Conservation (phyloP, 2,113 vertebrate genomes). For the Myxocyprinus asiaticus region DNA sequence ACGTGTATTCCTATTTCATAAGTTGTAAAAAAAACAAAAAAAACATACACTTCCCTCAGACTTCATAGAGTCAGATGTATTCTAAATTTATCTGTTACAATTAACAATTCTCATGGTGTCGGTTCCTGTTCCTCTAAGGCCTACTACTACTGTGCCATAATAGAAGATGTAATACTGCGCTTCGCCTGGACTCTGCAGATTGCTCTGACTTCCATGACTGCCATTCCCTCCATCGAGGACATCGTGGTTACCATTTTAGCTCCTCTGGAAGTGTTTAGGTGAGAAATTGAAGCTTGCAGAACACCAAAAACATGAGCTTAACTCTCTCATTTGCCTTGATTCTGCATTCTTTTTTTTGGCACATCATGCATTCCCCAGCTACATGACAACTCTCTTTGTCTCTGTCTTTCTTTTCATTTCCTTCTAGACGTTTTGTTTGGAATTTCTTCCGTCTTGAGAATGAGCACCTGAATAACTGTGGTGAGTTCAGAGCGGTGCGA, state of each 20-base stretch:
- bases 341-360: too few species aligned
- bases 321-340: too few species aligned
- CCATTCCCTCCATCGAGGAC: constrained; percentile 78
- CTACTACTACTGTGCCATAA: constrained; percentile 97
- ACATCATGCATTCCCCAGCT: too few species aligned
- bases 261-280: constrained; percentile 97
- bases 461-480: constrained; percentile 98
- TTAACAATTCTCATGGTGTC: constrained; percentile 2
- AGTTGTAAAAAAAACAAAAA: too few species aligned
- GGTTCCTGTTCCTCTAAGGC: constrained; percentile 74
- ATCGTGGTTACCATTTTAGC: constrained; percentile 90
- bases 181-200: constrained; percentile 97
- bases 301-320: too few species aligned
- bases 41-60: too few species aligned
- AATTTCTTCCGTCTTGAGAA: constrained; percentile 99
- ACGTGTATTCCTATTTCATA: too few species aligned
- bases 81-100: not conserved
- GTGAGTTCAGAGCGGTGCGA: constrained; percentile 94
- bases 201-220: constrained; percentile 81
- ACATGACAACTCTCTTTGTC: not conserved
- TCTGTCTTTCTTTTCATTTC: not conserved
- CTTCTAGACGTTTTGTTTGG: constrained; percentile 92
- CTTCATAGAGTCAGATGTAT: too few species aligned
- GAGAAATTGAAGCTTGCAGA: constrained; percentile 38
- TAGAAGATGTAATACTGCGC: constrained; percentile 93